Base-by-base conservation (phyloP, 2,888 invertebrate genomes). In the Scaptomyza caliginosa region DNA sequence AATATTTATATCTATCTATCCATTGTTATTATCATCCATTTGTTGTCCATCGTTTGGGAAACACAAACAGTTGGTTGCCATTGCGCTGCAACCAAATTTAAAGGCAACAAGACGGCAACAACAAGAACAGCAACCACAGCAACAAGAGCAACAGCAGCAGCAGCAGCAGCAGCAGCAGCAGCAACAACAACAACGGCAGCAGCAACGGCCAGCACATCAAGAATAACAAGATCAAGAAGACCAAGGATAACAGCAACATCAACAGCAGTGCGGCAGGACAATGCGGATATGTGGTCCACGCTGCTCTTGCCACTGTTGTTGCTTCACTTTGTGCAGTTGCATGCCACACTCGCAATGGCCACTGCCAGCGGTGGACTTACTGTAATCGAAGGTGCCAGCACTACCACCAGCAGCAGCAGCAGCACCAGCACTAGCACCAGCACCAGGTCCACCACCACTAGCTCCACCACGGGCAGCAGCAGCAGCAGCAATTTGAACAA, bases 1-100 rank as follows among this genome's bases (percentile, higher is more conserved):
- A 40, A n/a, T n/a, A 56, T 34, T 40, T 26, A 11, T 19, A 43
- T 43, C 16, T 36, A 48, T 34, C 24, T 34, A 13, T 17, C 8
- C 17, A 39, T 17, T 36, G 24, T 43, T 49, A 36, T 46, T n/a
- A 19, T 50, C 24, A 58, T 39, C 57, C 24, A 42, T 13, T 24
- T n/a, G n/a, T n/a, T n/a, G n/a, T n/a, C n/a, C 5, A 28, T 36
- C 19, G 2, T 17, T 21, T 21, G 21, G 26, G 10, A 2, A 10
- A 10, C 3, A 26, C 6, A 11, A 39, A 19, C 58, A 84, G 89
- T 74, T 76, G 88, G 88, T 89, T 89, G 88, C 87, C 83, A 79
- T 69, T 63, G 59, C 60, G 72, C 77, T 87, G 89, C 87, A 81
- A 86, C 78, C 89, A 77, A 32, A 79, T 69, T 54, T 74, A 85